phyloP scores from a whole-genome alignment of 2,113 vertebrate genomes.

The Zapus hudsonius region DNA sequence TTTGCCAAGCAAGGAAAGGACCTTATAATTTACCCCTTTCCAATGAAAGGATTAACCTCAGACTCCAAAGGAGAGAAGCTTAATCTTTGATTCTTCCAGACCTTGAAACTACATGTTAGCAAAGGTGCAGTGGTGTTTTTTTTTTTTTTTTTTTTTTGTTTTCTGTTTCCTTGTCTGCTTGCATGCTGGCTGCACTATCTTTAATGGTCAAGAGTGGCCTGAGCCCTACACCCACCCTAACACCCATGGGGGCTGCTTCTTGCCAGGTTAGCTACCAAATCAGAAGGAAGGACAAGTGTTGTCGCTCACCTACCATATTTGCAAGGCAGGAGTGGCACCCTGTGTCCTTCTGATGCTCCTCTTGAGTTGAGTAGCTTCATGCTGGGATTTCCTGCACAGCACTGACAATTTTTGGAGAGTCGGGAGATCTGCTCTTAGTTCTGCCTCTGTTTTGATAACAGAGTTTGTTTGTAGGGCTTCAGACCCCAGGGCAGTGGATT shows the following conservation, averaged over 20 bases:
- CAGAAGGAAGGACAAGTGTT: background rate
- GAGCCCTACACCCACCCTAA: rapidly evolving
- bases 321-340: rapidly evolving
- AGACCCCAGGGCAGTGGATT: background rate
- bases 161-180: background rate
- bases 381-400: background rate
- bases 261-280: background rate
- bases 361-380: background rate
- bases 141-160: background rate
- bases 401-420: background rate
- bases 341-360: background rate
- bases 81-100: slow-evolving; percentile 5
- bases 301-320: rapidly evolving
- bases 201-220: background rate
- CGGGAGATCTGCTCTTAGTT: background rate
- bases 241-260: background rate
- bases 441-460: background rate
- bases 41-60: slow-evolving; percentile 7
- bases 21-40: background rate
- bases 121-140: background rate
- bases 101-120: background rate
- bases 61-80: background rate
- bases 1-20: slow-evolving; percentile 4
- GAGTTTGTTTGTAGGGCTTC: background rate
- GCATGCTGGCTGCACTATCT: background rate